Evolutionary conservation across 2,888 invertebrate species (phyloP).

Genomic region (Nasonovia ribisnigri): DNA sequence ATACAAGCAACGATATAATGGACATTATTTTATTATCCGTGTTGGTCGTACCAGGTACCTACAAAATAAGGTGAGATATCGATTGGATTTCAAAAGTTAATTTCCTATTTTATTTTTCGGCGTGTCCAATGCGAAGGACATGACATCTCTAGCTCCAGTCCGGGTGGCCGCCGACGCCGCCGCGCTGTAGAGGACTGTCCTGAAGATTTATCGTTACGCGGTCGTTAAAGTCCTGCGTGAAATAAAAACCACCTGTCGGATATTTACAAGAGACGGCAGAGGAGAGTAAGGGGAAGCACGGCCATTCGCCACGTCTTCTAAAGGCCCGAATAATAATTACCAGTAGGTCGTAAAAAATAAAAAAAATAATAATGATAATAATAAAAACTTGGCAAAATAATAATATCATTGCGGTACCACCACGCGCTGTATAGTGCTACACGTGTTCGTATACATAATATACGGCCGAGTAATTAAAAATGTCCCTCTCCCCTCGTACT

Average conservation of each 20-base stretch:
- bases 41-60: neutral
- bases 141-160: constrained; percentile 29
- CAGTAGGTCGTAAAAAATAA: constrained; percentile 21
- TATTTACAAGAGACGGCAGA: neutral
- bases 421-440: neutral
- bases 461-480: constrained; percentile 60
- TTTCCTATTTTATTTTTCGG: constrained; percentile 9
- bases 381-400: constrained; percentile 51
- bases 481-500: neutral
- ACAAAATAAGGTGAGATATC: constrained; percentile 38
- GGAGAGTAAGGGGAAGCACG: neutral
- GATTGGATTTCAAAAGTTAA: constrained; percentile 6
- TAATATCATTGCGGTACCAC: constrained; percentile 12
- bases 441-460: constrained; percentile 9
- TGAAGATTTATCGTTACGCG: constrained; percentile 54
- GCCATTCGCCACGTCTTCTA: constrained; percentile 51
- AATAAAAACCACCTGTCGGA: constrained; percentile 62
- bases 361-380: constrained; percentile 25
- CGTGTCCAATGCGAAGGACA: constrained; percentile 48
- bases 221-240: constrained; percentile 60
- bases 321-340: constrained; percentile 54
- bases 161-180: constrained; percentile 51
- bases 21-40: constrained; percentile 18
- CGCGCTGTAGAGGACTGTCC: constrained; percentile 23
- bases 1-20: neutral